Evolutionary conservation across 1,140 invertebrate species (phyloP).

Genomic region (Meloidogyne floridensis): DNA sequence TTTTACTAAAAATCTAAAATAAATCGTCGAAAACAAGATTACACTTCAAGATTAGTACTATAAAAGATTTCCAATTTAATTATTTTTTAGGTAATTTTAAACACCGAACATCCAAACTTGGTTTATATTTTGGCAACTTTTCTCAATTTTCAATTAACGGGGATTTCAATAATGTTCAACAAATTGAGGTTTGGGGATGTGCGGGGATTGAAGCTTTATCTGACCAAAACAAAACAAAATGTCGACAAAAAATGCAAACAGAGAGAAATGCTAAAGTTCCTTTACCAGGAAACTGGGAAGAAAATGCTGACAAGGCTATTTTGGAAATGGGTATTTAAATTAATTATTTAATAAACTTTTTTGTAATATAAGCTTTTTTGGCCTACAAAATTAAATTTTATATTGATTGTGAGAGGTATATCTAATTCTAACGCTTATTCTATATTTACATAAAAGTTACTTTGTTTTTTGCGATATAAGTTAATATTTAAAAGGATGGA

Average conservation of each 20-base stretch:
- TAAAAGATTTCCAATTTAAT: neutral
- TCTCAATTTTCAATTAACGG: slow-evolving; percentile 33
- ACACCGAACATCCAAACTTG: slow-evolving; percentile 33
- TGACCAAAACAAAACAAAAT: slow-evolving; percentile 55
- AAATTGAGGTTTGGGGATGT: slow-evolving; percentile 52
- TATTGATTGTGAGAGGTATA: too few species aligned
- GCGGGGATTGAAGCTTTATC: slow-evolving; percentile 38
- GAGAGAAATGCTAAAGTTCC: slow-evolving; percentile 61
- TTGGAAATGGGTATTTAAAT: slow-evolving; percentile 30
- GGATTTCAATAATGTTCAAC: slow-evolving; percentile 31
- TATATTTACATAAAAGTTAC: too few species aligned
- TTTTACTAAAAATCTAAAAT: too few species aligned
- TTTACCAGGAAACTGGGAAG: slow-evolving; percentile 64
- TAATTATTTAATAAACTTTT: slow-evolving; percentile 21
- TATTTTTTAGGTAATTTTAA: slow-evolving; percentile 44
- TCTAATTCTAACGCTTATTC: too few species aligned
- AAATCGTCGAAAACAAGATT: too few species aligned
- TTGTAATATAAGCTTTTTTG: too few species aligned
- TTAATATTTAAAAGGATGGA: too few species aligned
- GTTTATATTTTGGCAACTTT: slow-evolving; percentile 24
- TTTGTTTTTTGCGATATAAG: too few species aligned
- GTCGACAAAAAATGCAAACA: slow-evolving; percentile 49
- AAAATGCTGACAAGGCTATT: slow-evolving; percentile 61
- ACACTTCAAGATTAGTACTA: too few species aligned
- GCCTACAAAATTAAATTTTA: too few species aligned